Base-by-base conservation (phyloP, 2,888 invertebrate genomes). In the Andrena bucephala region DNA sequence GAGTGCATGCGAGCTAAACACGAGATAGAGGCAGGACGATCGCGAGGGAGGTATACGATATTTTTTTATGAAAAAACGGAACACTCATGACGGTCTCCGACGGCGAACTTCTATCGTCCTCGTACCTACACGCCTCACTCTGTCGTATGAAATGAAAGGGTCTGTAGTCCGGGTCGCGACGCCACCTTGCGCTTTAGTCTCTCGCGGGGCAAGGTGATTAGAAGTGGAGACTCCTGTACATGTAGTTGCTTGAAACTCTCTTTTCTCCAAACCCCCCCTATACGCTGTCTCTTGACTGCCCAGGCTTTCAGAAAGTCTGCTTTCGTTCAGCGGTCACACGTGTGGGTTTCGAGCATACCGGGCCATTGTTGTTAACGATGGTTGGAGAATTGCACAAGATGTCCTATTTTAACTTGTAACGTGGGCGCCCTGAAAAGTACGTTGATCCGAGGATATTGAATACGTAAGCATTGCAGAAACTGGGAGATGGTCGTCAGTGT, bases 91-190 rank as follows among this genome's bases (percentile, higher is more conserved):
- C 81, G 77, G 79, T 81, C 82, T 81, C 84, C 82, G 85, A 85
- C 69, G 86, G 84, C 87, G 85, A 85, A 70, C 76, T 79, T 82
- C 83, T 88, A 86, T 88, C 86, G 89, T 88, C 89, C 85, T 87
- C 84, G 87, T 87, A 88, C 85, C 85, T 90, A 89, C 87, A 89
- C 85, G 86, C 89, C 90, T 90, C 87, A 89, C 87, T 89, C 80
- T 89, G 87, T 80, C 85, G 79, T 84, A 57, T 54, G 33, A 52
- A n/a, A 54, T 57, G 13, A 63, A 84, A 80, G 65, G 66, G 42
- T 73, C 62, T 77, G n/a, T 74, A 77, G 59, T 50, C 66, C 50
- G 48, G 33, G 69, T 70, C 76, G 72, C 65, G 65, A 36, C 63
- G 66, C 71, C 68, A 69, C 50, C 79, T 72, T 71, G 72, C 70